Percentiles rank a stretch among this genome's conserved stretches.
phyloP scores from a whole-genome alignment of 2,888 invertebrate species.

The Trachelus stipa region DNA sequence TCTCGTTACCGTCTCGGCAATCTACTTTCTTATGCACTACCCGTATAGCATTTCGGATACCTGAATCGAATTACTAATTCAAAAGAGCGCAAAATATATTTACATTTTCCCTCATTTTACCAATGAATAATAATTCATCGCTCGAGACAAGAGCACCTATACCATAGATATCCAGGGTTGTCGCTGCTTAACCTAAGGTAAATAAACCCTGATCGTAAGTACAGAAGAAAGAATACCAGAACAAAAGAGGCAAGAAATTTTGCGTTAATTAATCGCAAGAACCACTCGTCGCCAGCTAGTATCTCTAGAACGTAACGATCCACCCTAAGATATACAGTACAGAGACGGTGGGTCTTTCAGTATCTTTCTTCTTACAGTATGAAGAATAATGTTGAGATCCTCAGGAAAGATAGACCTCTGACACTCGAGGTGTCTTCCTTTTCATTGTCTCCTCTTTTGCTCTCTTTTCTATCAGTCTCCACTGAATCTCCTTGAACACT shows the following conservation, averaged over 20 bases:
- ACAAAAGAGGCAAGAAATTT: background rate
- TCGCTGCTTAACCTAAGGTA: background rate
- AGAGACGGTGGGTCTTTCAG: background rate
- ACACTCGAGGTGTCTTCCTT: background rate
- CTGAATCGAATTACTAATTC: background rate
- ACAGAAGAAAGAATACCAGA: background rate
- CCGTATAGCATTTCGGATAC: background rate
- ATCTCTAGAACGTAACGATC: background rate
- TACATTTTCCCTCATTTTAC: background rate
- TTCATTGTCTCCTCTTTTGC: background rate
- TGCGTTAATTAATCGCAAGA: background rate
- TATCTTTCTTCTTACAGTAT: background rate
- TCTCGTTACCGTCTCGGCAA: constrained; percentile 11
- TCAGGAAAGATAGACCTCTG: constrained; percentile 10
- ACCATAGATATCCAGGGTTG: background rate
- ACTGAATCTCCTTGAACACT: background rate
- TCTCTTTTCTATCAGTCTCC: background rate
- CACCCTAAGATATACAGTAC: background rate
- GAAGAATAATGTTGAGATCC: background rate
- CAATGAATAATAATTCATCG: background rate
- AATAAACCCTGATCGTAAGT: background rate
- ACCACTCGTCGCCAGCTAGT: background rate
- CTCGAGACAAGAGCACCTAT: background rate
- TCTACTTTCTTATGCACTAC: background rate
- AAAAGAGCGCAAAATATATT: background rate